Evolutionary conservation across 2,888 invertebrate species (phyloP), one percentile per base, ranked within the genome.

Genomic region (Andrena praecox): DNA sequence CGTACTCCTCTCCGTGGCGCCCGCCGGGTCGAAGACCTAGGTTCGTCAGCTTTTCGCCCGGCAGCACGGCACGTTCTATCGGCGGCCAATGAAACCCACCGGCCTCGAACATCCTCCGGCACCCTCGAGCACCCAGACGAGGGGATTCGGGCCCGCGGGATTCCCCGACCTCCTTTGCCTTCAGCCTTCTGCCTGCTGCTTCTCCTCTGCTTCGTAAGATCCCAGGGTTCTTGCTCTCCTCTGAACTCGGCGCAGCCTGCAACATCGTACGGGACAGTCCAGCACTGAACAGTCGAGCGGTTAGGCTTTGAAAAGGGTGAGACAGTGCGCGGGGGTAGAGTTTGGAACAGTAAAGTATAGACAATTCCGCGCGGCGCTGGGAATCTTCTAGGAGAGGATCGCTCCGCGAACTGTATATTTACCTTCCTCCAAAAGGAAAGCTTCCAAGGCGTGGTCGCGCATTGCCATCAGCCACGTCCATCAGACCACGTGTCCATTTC

Each of bases 1-100:
- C 42, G 63, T 67, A 62, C 69, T 75, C 78, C 75, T 42, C 66
- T 85, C 64, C 80, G 84, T 84, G 84, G 84, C 78, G 81, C 84
- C 86, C 88, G 84, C 72, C 85, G 80, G 89, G 89, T 89, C 89
- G 89, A 87, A 84, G 88, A 89, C 89, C 89, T 78, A 87, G 69
- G 89, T 89, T 87, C 83, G 86, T 89, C 89, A 87, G 83, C 74
- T 85, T 56, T 56, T 85, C 80, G 85, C 70, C 85, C 80, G 67
- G 60, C 81, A 68, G 77, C 82, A 60, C 76, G 73, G 70, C 50
- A 62, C 71, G 62, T 77, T 70, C 66, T 60, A 85, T 76, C 77
- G 72, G 72, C 79, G 50, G 42, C 35, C 42, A 48, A 73, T 54
- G 50, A 56, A 72, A 67, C 69, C 48, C 33, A 54, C 60, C 76